Conservation (phyloP, 2,797 vertebrate species). For the Glossophaga mutica region DNA sequence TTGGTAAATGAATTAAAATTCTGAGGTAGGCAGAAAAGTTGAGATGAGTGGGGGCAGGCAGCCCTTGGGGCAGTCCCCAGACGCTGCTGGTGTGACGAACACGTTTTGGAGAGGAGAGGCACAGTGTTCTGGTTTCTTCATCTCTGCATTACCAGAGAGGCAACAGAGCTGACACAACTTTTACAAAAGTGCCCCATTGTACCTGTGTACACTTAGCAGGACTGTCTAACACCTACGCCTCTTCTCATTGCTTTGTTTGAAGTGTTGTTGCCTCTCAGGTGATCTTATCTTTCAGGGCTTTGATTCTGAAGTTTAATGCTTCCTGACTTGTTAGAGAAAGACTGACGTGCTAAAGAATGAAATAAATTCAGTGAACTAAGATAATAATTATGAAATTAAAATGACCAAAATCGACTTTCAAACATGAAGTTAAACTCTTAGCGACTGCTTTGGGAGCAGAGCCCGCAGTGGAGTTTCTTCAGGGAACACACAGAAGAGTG, state of each 20-base stretch:
- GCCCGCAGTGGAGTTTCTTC: background rate
- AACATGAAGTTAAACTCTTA: background rate
- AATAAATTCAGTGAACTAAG: background rate
- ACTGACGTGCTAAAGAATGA: background rate
- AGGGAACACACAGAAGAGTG: background rate
- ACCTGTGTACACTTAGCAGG: accelerated
- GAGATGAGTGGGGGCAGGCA: background rate
- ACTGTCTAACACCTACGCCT: too few species aligned
- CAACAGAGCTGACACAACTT: background rate
- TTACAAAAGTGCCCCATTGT: accelerated
- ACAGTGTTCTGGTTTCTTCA: background rate
- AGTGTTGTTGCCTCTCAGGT: background rate
- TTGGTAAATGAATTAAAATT: background rate
- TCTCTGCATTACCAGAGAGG: accelerated
- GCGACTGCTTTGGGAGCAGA: background rate
- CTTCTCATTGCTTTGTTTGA: background rate
- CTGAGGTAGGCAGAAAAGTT: background rate
- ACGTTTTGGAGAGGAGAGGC: background rate
- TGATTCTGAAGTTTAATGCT: background rate
- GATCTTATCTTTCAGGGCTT: background rate
- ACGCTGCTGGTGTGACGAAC: background rate
- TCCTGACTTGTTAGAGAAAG: background rate
- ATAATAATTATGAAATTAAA: background rate
- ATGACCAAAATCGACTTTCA: background rate
- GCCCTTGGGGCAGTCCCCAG: accelerated